Base-by-base conservation (phyloP, 2,888 invertebrate genomes). In the Drosophila ustulata region DNA sequence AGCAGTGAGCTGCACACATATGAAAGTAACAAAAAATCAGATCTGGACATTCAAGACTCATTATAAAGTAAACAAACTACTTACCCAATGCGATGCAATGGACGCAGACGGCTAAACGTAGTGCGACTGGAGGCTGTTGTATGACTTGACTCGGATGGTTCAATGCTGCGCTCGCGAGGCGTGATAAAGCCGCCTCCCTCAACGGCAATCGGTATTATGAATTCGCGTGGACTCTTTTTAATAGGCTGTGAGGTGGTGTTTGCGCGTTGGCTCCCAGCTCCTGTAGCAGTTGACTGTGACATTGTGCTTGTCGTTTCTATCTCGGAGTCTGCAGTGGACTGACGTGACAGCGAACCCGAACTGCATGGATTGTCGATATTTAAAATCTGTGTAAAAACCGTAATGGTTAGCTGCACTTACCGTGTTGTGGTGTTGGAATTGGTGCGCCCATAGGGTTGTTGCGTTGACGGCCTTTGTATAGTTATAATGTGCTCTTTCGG, bases 171-270 rank as follows among this genome's bases (percentile, higher is more conserved):
- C 68, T 94, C 94, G 66, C 95, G 86, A 45, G 93, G 93, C 32
- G 93, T 93, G 59, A 93, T 96, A 91, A 96, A 96, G 70, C 97
- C 97, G 71, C 97, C 97, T 80, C 97, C 97, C 92, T 98, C 97
- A 61, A 97, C 96, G 18, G 97, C 97, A 89, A 98, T 97, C n/a
- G 97, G 97, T 92, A 98, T 97, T 88, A 98, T 97, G 90, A 97
- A 97, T 93, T 98, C 97, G 46, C 97, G 94, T 13, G 97, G 97
- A 11, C 97, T 97, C 93, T 97, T 97, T 90, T 96, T 95, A 89
- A 97, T 97, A 5, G 97, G 96, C 91, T 96, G 95, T 18, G 92
- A 92, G 49, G 91, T 68, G 53, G 13, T 32, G 34, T 7, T 41
- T 2, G 39, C 11, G n/a, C 37, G 4, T 4, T 41, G 5, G 39